Percentiles rank a stretch among this genome's conserved stretches.
Conservation (phyloP, 2,113 vertebrate genomes). For the Trichomycterus rosablanca region DNA sequence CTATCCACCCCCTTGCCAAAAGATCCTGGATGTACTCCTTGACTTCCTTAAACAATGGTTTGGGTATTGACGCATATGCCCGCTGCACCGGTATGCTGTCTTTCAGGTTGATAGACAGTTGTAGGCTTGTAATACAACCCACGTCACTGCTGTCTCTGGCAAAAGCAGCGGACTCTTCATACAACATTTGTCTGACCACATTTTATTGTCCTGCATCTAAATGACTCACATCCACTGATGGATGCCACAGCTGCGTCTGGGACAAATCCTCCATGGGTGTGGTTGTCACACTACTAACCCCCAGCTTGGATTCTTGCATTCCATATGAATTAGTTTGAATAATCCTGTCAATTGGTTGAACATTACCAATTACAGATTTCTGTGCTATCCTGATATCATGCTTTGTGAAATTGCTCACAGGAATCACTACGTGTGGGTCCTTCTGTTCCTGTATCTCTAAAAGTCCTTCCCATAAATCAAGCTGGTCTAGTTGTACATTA, state of each 20-base stretch:
- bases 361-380: not conserved
- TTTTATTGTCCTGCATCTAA: conserved; percentile 3
- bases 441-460: conserved; percentile 6
- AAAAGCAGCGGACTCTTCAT: conserved; percentile 6
- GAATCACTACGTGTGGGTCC: conserved; percentile 1
- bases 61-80: conserved; percentile 7
- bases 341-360: not conserved
- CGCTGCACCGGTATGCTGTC: conserved; percentile 16
- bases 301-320: not conserved
- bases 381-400: conserved; percentile 9
- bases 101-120: conserved; percentile 14
- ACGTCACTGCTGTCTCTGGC: not conserved
- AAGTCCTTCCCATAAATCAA: conserved; percentile 24
- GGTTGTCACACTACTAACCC: not conserved
- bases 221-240: conserved; percentile 11
- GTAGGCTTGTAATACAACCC: conserved; percentile 8
- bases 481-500: conserved; percentile 7
- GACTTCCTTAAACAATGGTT: conserved; percentile 5
- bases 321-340: not conserved
- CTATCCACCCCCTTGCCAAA: conserved; percentile 11
- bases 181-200: not conserved
- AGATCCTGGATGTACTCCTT: conserved; percentile 8
- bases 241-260: conserved; percentile 11
- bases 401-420: conserved; percentile 7
- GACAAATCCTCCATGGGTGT: not conserved